Base-by-base conservation (phyloP, 2,888 invertebrate species). In the Ceramica pisi region DNA sequence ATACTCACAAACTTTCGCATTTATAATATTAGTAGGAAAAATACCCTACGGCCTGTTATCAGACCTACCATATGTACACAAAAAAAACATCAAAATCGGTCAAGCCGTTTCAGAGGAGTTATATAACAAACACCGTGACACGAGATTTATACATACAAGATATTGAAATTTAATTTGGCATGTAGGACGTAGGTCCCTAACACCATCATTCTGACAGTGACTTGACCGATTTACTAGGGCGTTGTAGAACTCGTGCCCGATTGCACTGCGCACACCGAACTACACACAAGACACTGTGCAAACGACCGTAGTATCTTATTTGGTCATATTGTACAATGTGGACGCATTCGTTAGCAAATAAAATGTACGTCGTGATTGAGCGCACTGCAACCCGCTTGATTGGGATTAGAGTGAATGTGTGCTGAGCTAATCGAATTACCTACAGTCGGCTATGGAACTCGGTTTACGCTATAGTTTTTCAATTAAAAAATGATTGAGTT, bases 221-320 rank as follows among this genome's bases (percentile, higher is more conserved):
- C 76, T 73, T 51, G n/a, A 3, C 0, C 55, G 69, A 67, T 50
- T 14, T 51, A 44, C 53, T 55, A 46, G 56, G 2, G 26, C 41
- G n/a, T 16, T 41, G 21, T 23, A 64, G 69, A 67, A 73, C 78
- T 80, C 70, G 65, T 71, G 67, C 73, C 60, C 75, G 71, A 85
- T 74, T 87, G 80, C 77, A 68, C 59, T 55, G 56, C 53, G 64
- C 57, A 48, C 60, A 64, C 7, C 38, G 35, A 12, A 56, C 56
- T 65, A 74, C 68, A 71, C 63, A 71, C 63, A 53, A 50, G 51
- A 51, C 63, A 53, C 67, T 64, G 61, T 67, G 63, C 46, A 67
- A 82, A 78, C 75, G 59, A 71, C 66, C 60, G 51, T 56, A 70
- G 61, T 75, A 80, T 68, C 72, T 75, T 82, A 75, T 82, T 84